phyloP scores from a whole-genome alignment of 1,140 invertebrate species.

The Drosophila repleta region DNA sequence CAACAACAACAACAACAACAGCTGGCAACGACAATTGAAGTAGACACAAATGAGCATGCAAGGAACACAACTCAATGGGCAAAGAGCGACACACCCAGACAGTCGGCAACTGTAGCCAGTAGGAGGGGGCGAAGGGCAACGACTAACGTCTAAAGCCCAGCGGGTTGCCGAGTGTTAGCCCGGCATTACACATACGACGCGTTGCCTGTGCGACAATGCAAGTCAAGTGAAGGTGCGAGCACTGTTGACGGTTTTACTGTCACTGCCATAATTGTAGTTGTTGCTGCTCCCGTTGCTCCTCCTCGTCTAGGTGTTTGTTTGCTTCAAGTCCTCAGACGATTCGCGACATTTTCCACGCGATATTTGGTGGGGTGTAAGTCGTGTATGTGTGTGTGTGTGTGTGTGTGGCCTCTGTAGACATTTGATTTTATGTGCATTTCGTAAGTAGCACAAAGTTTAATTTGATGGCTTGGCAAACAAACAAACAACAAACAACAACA shows the following conservation, averaged over 20 bases:
- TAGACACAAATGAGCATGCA: constrained; percentile 79
- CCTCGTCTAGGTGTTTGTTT: constrained; percentile 64
- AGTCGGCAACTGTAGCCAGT: background rate
- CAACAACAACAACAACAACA: constrained; percentile 42
- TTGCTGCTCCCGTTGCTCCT: constrained; percentile 13
- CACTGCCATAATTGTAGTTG: constrained; percentile 50
- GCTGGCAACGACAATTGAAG: constrained; percentile 70
- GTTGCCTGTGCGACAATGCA: constrained; percentile 55
- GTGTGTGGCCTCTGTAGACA: constrained; percentile 9
- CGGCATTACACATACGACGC: constrained; percentile 63
- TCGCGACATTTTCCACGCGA: constrained; percentile 51
- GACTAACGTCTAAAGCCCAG: constrained; percentile 9
- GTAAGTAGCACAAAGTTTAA: constrained; percentile 44
- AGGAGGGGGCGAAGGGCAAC: too few species aligned
- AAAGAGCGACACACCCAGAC: constrained; percentile 28
- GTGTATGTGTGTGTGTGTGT: too few species aligned
- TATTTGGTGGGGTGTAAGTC: background rate
- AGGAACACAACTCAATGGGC: constrained; percentile 67
- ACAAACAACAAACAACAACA: too few species aligned
- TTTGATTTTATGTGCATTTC: constrained; percentile 39
- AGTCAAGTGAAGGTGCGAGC: constrained; percentile 68
- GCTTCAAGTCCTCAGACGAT: constrained; percentile 38
- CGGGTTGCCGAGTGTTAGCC: constrained; percentile 26
- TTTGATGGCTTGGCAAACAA: constrained; percentile 49
- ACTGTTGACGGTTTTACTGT: constrained; percentile 71